Evolutionary conservation across 2,888 invertebrate species (phyloP), one percentile per base, ranked within the genome.

Genomic region (Merodon equestris): DNA sequence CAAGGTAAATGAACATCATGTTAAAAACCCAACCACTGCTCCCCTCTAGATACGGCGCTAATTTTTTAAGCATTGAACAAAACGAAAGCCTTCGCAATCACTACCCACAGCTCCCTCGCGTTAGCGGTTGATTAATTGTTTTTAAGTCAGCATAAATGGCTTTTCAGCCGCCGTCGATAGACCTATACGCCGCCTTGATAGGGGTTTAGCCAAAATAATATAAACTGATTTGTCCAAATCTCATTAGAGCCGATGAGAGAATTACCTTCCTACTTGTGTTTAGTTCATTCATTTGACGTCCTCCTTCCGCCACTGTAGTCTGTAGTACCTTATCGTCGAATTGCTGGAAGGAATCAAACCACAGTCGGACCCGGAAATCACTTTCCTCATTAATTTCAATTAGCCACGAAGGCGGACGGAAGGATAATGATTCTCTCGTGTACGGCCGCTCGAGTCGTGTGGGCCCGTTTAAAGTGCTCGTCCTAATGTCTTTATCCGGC

Each of bases 141-240:
- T 63, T 73, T 57, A 67, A 77, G 57, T 77, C 77, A 67, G 73
- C 77, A 68, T 67, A 77, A 77, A 77, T 61, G 66, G 72, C 61
- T 77, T 67, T 61, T 44, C 60, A 56, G 17, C 45, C 38, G 10
- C 18, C 15, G 9, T 1, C 15, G 7, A n/a, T 1, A 34, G 7
- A 40, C 40, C 47, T 50, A 9, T 1, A 17, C 17, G 18, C 18
- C 18, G 47, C 38, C 12, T n/a, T 17, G 50, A 27, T 14, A 56
- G 61, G 72, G 44, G 56, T 66, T 57, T 27, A 63, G 40, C 58
- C 34, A 27, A 10, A 36, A 12, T 50, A 61, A 47, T 61, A 66
- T 57, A 67, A 73, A 73, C 76, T 66, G 76, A 72, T 77, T 77
- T 77, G 76, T 57, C 67, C 73, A 77, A 77, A 73, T 63, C 77